Evolutionary conservation across 2,888 invertebrate species (phyloP).

Genomic region (Drosophila recens): DNA sequence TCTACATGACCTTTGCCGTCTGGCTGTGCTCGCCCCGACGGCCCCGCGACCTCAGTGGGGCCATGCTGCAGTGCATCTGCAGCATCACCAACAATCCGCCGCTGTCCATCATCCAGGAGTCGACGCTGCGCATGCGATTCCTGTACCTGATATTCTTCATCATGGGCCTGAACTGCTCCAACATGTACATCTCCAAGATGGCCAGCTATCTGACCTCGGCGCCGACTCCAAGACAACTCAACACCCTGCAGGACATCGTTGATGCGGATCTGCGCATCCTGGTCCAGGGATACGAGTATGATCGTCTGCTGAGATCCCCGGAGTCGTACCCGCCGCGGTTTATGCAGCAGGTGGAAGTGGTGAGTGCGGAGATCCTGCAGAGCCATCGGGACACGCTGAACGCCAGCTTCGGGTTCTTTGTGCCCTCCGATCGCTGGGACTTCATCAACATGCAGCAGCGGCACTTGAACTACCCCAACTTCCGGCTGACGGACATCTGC

Average conservation of each 20-base stretch:
- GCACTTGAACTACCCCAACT: constrained; percentile 67
- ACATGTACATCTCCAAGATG: constrained; percentile 76
- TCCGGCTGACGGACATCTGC: constrained; percentile 74
- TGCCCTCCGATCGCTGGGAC: constrained; percentile 78
- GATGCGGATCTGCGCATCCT: constrained; percentile 65
- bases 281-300: constrained; percentile 61
- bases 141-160: constrained; percentile 64
- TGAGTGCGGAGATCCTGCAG: constrained; percentile 47
- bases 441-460: constrained; percentile 74
- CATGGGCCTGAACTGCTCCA: constrained; percentile 73
- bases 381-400: constrained; percentile 69
- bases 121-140: constrained; percentile 65
- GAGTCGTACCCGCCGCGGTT: constrained; percentile 52
- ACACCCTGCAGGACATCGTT: constrained; percentile 72
- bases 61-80: constrained; percentile 73
- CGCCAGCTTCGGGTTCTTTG: constrained; percentile 68
- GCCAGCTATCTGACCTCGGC: constrained; percentile 75
- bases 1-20: constrained; percentile 66
- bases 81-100: constrained; percentile 66
- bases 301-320: constrained; percentile 32
- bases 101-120: constrained; percentile 47
- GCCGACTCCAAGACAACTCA: constrained; percentile 61
- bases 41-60: constrained; percentile 61
- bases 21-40: constrained; percentile 73
- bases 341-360: constrained; percentile 54